These are phyloP conservation scores for Colletes gigas DNA, from an alignment of 1,140 invertebrate species.

Conservation along the genomic window DNA sequence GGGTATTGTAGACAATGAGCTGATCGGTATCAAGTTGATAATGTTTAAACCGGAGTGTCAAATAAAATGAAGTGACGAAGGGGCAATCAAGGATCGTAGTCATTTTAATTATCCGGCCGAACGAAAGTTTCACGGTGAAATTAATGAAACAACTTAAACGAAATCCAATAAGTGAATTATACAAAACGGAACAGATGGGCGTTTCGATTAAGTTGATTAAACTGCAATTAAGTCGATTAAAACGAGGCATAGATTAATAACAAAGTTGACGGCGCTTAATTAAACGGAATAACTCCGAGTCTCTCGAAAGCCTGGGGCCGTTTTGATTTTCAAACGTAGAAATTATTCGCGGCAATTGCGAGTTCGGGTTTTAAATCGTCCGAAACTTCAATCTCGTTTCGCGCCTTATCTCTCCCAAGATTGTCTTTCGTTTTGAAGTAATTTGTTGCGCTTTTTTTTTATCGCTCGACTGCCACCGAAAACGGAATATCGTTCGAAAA, in stretches of 20 bases:
- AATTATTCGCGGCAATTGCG: neutral
- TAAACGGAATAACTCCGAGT: conserved; percentile 20
- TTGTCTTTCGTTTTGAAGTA: neutral
- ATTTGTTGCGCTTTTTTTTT: neutral
- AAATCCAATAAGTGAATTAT: conserved; percentile 38
- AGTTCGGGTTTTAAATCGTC: neutral
- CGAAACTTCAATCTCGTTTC: neutral
- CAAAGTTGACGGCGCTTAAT: conserved; percentile 34
- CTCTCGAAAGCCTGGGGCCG: neutral
- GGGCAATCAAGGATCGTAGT: neutral
- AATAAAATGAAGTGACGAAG: conserved; percentile 9
- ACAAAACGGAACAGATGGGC: conserved; percentile 28
- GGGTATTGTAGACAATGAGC: neutral
- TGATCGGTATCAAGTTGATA: conserved; percentile 1
- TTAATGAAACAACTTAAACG: conserved; percentile 38
- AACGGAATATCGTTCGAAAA: neutral
- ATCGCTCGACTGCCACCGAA: neutral
- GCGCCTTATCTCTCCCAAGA: neutral
- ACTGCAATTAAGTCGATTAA: conserved; percentile 45
- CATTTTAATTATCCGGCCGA: conserved; percentile 26
- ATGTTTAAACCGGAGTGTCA: neutral
- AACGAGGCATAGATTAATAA: conserved; percentile 23
- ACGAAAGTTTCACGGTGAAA: conserved; percentile 13
- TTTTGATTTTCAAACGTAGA: neutral
- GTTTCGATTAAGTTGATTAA: conserved; percentile 42